phyloP scores from a whole-genome alignment of 2,888 invertebrate genomes.

The Drosophila atripex region DNA sequence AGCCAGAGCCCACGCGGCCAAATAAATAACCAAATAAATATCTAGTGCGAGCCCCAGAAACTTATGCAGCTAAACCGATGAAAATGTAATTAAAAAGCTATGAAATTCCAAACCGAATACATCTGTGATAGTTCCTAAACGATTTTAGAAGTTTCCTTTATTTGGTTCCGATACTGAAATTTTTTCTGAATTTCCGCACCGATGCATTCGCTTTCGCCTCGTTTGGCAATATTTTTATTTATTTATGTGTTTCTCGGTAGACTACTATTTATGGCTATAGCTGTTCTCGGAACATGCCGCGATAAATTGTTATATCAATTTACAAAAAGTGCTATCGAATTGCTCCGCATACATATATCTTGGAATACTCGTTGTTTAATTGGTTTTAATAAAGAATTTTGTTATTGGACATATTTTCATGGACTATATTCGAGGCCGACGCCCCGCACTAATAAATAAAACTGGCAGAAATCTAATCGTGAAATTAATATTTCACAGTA shows the following conservation, averaged over 20 bases:
- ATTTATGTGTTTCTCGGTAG: conserved; percentile 11
- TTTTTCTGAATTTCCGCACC: conserved; percentile 12
- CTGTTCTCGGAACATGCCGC: background rate
- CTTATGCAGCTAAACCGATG: background rate
- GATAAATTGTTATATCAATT: background rate
- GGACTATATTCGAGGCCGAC: background rate
- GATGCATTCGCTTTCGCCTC: conserved; percentile 20
- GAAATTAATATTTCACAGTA: conserved; percentile 32
- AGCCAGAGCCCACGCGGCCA: conserved; percentile 20
- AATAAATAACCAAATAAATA: conserved; percentile 20
- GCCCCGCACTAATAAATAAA: background rate
- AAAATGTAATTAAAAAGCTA: background rate
- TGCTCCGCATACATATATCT: conserved; percentile 34
- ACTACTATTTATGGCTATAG: conserved; percentile 37
- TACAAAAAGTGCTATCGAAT: background rate
- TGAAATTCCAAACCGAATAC: background rate
- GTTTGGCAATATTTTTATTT: conserved; percentile 20
- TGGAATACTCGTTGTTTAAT: conserved; percentile 10
- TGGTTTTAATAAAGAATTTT: background rate
- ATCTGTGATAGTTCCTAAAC: background rate
- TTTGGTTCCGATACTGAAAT: conserved; percentile 9
- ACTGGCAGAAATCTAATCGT: conserved; percentile 15
- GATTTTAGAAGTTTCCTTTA: background rate
- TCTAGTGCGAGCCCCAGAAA: background rate
- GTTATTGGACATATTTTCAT: background rate